Base-by-base conservation (phyloP, 2,888 invertebrate species). In the Dorcus parallelipipedus region DNA sequence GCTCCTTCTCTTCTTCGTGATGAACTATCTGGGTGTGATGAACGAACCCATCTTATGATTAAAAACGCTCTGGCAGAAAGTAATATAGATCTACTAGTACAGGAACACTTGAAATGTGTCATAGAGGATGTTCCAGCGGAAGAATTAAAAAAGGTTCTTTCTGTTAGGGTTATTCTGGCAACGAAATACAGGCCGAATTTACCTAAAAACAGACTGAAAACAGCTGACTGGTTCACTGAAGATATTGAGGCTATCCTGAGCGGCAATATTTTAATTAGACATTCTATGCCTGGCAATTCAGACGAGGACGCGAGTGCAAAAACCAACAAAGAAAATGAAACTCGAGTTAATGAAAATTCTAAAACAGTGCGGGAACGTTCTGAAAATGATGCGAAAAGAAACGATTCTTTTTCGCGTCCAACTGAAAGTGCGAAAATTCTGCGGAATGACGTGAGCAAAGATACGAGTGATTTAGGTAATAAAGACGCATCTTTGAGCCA, bases 21-120 rank as follows among this genome's bases (percentile, higher is more conserved):
- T 56, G 47, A 38, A 38, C n/a, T 56, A 7, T 23, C 54, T 42
- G 52, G 61, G 45, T 38, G 40, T 26, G 48, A 50, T 17, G 58
- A 56, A 52, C 9, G 5, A 40, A 59, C 47, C 1, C 23, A 33
- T 47, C 33, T 38, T 9, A 53, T 56, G 42, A 58, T 52, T n/a
- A 64, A 60, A 23, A 58, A 59, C 26, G 60, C 60, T n/a, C 17
- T 64, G 9, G 26, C 49, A 1, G 63, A 64, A 51, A 61, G 58
- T 38, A 52, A 57, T n/a, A 61, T 61, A 48, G 60, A 60, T 57
- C 68, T 60, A 61, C 68, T 67, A 42, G 63, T 68, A 23, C 62
- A 59, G 54, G 58, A 67, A 14, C 60, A 64, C 42, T 49, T 62
- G 41, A 60, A 64, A 48, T 48, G 43, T 17, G 48, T 50, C 26